phyloP scores from a whole-genome alignment of 1,140 invertebrate genomes.

The Heliothis subflexa region DNA sequence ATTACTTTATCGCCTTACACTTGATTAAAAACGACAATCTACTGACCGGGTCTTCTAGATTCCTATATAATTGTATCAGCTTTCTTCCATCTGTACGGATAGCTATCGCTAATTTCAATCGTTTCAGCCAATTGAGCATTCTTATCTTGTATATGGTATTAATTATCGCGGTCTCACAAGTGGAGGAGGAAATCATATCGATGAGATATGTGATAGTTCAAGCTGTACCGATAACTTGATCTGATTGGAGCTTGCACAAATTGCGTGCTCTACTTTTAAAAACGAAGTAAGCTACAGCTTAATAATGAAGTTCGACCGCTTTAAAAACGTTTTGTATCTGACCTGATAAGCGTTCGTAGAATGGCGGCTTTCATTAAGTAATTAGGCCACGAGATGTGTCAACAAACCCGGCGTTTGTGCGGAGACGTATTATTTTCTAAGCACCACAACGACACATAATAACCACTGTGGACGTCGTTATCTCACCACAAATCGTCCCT shows the following conservation, averaged over 20 bases:
- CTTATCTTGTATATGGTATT: constrained; percentile 48
- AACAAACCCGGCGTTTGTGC: constrained; percentile 30
- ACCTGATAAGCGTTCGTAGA: constrained; percentile 6
- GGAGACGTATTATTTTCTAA: constrained; percentile 37
- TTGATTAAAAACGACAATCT: constrained; percentile 69
- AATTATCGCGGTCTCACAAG: constrained; percentile 51
- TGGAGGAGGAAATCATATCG: constrained; percentile 39
- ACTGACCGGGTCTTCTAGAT: constrained; percentile 73
- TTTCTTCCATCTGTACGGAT: constrained; percentile 68
- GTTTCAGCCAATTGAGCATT: constrained; percentile 47
- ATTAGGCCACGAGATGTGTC: constrained; percentile 28
- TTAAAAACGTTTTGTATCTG: constrained; percentile 4
- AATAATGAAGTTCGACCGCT: background rate
- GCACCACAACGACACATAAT: constrained; percentile 34
- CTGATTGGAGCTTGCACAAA: constrained; percentile 18
- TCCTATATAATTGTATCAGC: constrained; percentile 73
- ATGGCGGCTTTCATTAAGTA: constrained; percentile 13
- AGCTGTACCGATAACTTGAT: constrained; percentile 1
- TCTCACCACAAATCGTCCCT: constrained; percentile 50
- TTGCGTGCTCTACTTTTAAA: constrained; percentile 2
- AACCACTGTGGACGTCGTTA: constrained; percentile 30
- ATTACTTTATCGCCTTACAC: constrained; percentile 45
- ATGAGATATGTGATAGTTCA: constrained; percentile 33
- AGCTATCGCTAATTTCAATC: constrained; percentile 52
- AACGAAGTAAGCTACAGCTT: background rate